Evolutionary conservation across 2,888 invertebrate species (phyloP).

Genomic region (Schizotus pectinicornis): DNA sequence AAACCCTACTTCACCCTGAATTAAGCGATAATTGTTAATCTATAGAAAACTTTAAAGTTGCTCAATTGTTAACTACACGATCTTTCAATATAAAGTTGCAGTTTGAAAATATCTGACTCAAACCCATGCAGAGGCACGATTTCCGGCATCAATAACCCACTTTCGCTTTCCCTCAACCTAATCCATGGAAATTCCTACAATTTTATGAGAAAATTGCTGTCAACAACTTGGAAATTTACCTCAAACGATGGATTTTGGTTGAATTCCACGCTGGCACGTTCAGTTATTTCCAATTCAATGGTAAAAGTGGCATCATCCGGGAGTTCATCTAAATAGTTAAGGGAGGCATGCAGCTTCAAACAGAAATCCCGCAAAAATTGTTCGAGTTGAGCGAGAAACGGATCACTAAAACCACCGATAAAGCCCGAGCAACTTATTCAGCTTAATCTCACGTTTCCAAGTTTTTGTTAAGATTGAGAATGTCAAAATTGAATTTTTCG

Average conservation of each 20-base stretch:
- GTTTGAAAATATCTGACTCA: slow-evolving; percentile 54
- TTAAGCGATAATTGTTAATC: neutral
- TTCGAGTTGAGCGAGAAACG: slow-evolving; percentile 68
- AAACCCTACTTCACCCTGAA: too few relatives aligned
- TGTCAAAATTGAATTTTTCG: slow-evolving; percentile 59
- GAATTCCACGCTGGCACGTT: slow-evolving; percentile 64
- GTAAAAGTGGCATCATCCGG: slow-evolving; percentile 66
- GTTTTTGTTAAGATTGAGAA: slow-evolving; percentile 38
- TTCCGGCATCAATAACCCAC: slow-evolving; percentile 44
- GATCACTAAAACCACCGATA: slow-evolving; percentile 55
- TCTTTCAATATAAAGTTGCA: slow-evolving; percentile 55
- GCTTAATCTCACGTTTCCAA: slow-evolving; percentile 23
- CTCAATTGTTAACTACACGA: neutral
- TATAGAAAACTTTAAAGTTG: slow-evolving; percentile 2
- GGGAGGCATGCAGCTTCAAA: slow-evolving; percentile 63
- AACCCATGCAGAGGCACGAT: slow-evolving; percentile 60
- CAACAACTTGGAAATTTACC: slow-evolving; percentile 37
- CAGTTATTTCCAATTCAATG: slow-evolving; percentile 67
- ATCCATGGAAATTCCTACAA: slow-evolving; percentile 62
- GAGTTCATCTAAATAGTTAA: slow-evolving; percentile 59
- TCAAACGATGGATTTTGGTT: slow-evolving; percentile 62
- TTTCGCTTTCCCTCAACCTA: slow-evolving; percentile 46
- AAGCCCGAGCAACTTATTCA: slow-evolving; percentile 1
- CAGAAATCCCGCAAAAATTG: slow-evolving; percentile 67
- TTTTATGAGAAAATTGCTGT: slow-evolving; percentile 13